Conservation (phyloP, 2,797 vertebrate genomes). For the Mionectes olivaceus region DNA sequence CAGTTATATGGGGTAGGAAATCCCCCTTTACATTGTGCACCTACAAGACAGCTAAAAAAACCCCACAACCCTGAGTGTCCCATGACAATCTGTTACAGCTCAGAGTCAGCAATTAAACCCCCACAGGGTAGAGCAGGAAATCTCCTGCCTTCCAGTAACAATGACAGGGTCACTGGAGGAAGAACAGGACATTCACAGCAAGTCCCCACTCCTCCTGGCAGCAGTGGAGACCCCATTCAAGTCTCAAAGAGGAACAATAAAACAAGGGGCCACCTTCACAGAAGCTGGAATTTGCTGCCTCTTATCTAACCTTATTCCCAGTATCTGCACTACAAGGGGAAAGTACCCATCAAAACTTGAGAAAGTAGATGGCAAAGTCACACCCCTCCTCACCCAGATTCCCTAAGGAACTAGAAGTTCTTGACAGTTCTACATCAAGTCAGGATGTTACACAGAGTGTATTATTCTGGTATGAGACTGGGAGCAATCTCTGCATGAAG, state of each 20-base stretch:
- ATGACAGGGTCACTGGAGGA: neutral
- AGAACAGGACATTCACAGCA: neutral
- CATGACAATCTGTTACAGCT: neutral
- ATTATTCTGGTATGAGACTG: neutral
- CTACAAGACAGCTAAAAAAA: neutral
- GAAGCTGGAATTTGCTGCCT: neutral
- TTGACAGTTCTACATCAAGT: neutral
- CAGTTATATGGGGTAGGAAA: neutral
- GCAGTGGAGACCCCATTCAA: neutral
- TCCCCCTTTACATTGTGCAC: neutral
- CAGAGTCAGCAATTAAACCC: neutral
- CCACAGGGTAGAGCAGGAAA: conserved; percentile 36
- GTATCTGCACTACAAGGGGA: neutral
- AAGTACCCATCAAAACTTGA: neutral
- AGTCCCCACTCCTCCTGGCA: neutral
- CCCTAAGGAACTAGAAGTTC: neutral
- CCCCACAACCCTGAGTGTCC: neutral
- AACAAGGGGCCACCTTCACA: neutral
- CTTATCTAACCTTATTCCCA: neutral
- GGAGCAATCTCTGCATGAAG: neutral
- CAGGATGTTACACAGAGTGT: neutral
- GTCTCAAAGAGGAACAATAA: neutral
- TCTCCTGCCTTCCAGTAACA: conserved; percentile 41
- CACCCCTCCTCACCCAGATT: neutral
- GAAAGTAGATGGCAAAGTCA: neutral